Conservation (phyloP, 2,888 invertebrate species). For the Eledona agricola region DNA sequence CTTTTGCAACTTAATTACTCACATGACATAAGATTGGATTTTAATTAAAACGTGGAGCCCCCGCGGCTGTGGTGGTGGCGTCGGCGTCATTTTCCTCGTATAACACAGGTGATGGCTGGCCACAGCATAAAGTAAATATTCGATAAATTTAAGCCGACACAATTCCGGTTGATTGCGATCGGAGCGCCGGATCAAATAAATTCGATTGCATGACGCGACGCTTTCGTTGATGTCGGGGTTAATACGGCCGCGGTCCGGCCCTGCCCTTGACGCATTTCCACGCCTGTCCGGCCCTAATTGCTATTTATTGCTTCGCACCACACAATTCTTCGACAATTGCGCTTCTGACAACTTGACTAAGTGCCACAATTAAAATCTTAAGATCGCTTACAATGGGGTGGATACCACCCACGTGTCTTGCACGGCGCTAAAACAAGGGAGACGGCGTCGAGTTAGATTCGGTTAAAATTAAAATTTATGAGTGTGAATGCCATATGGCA, state of each 20-base stretch:
- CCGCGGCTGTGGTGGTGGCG: slow-evolving; percentile 36
- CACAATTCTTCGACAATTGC: slow-evolving; percentile 50
- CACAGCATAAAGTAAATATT: slow-evolving; percentile 19
- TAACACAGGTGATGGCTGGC: no score
- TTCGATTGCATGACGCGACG: slow-evolving; percentile 33
- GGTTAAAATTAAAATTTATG: slow-evolving; percentile 55
- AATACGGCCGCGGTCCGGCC: slow-evolving; percentile 36
- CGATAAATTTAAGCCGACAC: slow-evolving; percentile 24
- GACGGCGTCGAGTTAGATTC: slow-evolving; percentile 41
- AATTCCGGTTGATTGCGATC: slow-evolving; percentile 36
- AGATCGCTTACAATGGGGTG: slow-evolving; percentile 47
- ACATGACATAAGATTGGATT: slow-evolving; percentile 49
- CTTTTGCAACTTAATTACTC: slow-evolving; percentile 45
- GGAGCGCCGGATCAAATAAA: slow-evolving; percentile 33
- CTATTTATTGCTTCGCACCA: slow-evolving; percentile 56
- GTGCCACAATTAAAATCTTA: slow-evolving; percentile 54
- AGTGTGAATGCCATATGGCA: slow-evolving; percentile 50
- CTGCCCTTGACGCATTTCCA: slow-evolving; percentile 48
- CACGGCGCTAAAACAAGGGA: slow-evolving; percentile 31
- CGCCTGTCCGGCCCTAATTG: slow-evolving; percentile 53
- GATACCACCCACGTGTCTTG: slow-evolving; percentile 38
- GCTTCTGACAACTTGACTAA: slow-evolving; percentile 54
- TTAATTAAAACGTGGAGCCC: slow-evolving; percentile 49
- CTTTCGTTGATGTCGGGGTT: slow-evolving; percentile 32
- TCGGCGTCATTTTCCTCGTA: no score